Evolutionary conservation across 2,113 vertebrate genomes (phyloP), one percentile per base, ranked within the genome.

Genomic region (Rostratula benghalensis): DNA sequence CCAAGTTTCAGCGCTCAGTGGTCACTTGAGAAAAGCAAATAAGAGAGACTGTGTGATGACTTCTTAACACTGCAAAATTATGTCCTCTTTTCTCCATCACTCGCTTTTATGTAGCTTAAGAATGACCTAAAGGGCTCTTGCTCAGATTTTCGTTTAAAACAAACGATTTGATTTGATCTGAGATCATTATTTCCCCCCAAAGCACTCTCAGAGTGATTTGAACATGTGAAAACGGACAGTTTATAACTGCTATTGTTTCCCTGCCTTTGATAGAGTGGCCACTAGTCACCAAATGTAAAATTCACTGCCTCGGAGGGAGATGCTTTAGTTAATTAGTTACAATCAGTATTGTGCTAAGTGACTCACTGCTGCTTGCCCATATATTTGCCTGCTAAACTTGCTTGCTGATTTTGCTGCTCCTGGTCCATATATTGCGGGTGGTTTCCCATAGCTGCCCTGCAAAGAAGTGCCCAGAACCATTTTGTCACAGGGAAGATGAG

Each of bases 101-200:
- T 94, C 1, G 2, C 16, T 92, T 89, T 84, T 74, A 37, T 82
- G 16, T 57, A 54, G 87, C 59, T 91, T 83, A 61, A 87, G 69
- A 93, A 63, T 84, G 53, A 91, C 83, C 86, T 91, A 87, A 82
- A 92, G 59, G 70, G 28, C 67, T 91, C 60, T 87, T 84, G 48
- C 69, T 94, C 41, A 83, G 87, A 63, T 84, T 96, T 96, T 93
- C 74, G 73, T 96, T 96, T 95, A 63, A 94, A 92, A 91, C 43
- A 91, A 94, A 69, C 53, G 16, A 31, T 61, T 61, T 89, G 61
- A 89, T 95, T 92, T 92, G 90, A 89, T 93, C 77, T 0, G 0
- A 92, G 81, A 91, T 83, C 73, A 46, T 95, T 94, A 92, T 96
- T 96, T 94, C 14, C 50, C 89, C 83, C 77, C 9, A 73, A 92